Evolutionary conservation across 2,888 invertebrate genomes (phyloP).

Genomic region (Rhingia campestris): DNA sequence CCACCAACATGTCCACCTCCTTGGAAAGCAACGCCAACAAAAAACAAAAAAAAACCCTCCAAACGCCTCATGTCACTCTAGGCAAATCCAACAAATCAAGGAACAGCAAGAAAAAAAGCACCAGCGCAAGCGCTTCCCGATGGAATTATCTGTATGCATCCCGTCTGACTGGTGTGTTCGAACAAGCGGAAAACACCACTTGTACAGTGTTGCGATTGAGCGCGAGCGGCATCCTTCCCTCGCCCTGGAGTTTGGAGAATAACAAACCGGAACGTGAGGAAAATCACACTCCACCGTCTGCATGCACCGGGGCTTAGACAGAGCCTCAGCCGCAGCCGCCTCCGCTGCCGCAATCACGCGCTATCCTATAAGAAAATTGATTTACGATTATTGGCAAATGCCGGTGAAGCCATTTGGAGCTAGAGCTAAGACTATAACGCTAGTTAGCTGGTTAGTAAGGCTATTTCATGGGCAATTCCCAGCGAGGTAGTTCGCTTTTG

Average conservation of each 20-base stretch:
- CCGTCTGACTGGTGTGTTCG: conserved; percentile 57
- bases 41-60: conserved; percentile 5
- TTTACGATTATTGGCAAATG: conserved; percentile 74
- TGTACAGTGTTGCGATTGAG: conserved; percentile 46
- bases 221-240: not conserved
- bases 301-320: not conserved
- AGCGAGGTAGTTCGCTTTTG: conserved; percentile 33
- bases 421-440: conserved; percentile 53
- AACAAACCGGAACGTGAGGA: conserved; percentile 69
- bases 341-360: conserved; percentile 59
- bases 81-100: conserved; percentile 50
- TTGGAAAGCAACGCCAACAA: not conserved
- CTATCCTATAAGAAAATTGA: conserved; percentile 72
- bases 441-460: conserved; percentile 63
- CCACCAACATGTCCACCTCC: conserved; percentile 67
- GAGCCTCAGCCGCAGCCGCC: conserved; percentile 9
- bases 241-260: conserved; percentile 3
- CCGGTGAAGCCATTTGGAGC: conserved; percentile 72
- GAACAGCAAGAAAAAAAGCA: conserved; percentile 1
- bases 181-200: conserved; percentile 69
- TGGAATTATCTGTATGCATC: conserved; percentile 54
- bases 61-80: conserved; percentile 69
- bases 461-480: conserved; percentile 69
- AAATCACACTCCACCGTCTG: conserved; percentile 62
- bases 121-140: conserved; percentile 42